Base-by-base conservation (phyloP, 2,113 vertebrate species). In the Periophthalmus modestus region DNA sequence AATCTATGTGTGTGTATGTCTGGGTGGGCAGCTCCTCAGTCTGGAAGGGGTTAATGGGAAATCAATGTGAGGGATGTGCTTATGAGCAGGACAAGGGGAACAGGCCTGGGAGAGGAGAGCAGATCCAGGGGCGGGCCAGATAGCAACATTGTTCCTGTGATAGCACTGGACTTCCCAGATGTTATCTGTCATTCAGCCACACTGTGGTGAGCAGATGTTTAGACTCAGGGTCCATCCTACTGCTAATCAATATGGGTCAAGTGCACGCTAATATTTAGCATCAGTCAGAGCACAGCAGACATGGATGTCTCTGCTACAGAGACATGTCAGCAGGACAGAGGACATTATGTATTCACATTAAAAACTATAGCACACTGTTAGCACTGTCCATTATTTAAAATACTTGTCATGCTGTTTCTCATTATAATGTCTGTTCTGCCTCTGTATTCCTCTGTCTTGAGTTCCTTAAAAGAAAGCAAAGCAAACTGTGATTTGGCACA, bases 111-210 rank as follows among this genome's bases (percentile, higher is more conserved):
- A 81, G 50, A 69, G 65, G 79, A 63, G 21, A 74, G 68, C 76
- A 65, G 83, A 73, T 52, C 66, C 77, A 81, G 73, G 69, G 82
- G 83, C 39, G 71, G 85, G 81, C 75, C 79, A 81, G 87, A 91
- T 84, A 85, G 86, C 79, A 89, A 89, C 88, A 88, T 89, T 92
- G 94, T 94, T 92, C 86, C 89, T 93, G 88, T 93, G 92, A 94
- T 94, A 94, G 87, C 85, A 89, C 92, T 89, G 92, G 88, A 91
- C 89, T 92, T 93, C 86, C 89, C 93, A 92, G 93, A 94, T 94
- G 94, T 92, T 93, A 92, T 94, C 93, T 92, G 92, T 93, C 94
- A 93, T 87, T 93, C 92, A 77, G 85, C 73, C 87, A 73, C 82
- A 85, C 87, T 91, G 89, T 91, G 90, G 83, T 87, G 87, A 83